Evolutionary conservation across 1,140 invertebrate genomes (phyloP), one percentile per base, ranked within the genome.

Genomic region (Dendroctonus ponderosae): DNA sequence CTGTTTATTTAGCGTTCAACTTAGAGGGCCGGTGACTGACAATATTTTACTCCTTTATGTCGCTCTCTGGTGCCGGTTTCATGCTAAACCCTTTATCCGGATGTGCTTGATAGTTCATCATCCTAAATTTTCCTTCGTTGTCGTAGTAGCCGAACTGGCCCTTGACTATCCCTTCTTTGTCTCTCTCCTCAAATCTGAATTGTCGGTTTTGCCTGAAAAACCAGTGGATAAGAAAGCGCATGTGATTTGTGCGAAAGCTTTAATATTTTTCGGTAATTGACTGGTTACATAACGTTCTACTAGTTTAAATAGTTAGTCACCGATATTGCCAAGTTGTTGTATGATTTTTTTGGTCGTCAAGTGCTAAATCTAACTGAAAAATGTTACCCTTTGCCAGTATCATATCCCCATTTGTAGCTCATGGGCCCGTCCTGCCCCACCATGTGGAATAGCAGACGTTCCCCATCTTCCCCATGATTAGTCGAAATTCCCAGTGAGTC

Each of bases 101-200:
- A 71, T 88, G 83, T 6, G 91, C 88, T 65, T 85, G 80, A 72
- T 94, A 94, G 77, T 89, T 88, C 42, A 93, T 86, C 5, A 91
- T 83, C 62, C 88, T 85, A 15, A 93, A 81, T 81, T 93, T 91
- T 26, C 92, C 92, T 69, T 83, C 76, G 48, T 87, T 88, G 75
- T 93, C 91, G 67, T 89, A 87, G 76, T 87, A 94, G 43, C 91
- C 92, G 74, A 93, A 95, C 68, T 91, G 88, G 5, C 92, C 92
- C 73, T 87, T 88, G 5, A 94, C 88, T 39, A 86, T 80, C 8
- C 92, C 92, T 58, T 91, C 83, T 38, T 84, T 86, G 76, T 91
- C 85, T 51, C 86, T 82, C 74, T 94, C 91, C 78, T 94, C 92
- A 73, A 87, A 88, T 66, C 91, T 83, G 77, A 91, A 93, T 72